phyloP scores from a whole-genome alignment of 1,140 invertebrate genomes.

The Hylyphantes graminicola region DNA sequence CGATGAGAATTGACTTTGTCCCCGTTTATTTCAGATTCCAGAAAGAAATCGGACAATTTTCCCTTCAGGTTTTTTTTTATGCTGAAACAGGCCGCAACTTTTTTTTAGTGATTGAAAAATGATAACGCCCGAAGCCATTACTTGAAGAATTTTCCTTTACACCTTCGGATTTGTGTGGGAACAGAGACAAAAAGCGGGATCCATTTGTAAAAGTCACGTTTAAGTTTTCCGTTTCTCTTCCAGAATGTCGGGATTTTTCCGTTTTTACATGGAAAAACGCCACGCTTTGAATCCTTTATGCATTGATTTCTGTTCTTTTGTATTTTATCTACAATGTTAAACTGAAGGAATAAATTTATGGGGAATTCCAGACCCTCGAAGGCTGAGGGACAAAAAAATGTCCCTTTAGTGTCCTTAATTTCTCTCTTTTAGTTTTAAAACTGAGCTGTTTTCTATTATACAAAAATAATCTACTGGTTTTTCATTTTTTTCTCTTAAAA shows the following conservation, averaged over 20 bases:
- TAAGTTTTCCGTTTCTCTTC: constrained; percentile 8
- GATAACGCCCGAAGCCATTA: neutral
- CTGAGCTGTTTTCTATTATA: too few relatives aligned
- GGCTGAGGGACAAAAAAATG: too few relatives aligned
- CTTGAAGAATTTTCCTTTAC: neutral
- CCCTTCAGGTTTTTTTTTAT: neutral
- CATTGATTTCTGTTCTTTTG: constrained; percentile 1
- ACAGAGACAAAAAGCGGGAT: neutral
- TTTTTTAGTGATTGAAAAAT: constrained; percentile 29
- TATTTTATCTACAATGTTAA: too few relatives aligned
- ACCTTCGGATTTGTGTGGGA: constrained; percentile 9
- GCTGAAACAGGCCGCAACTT: constrained; percentile 3
- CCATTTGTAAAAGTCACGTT: constrained; percentile 34
- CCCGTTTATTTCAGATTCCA: neutral
- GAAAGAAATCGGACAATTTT: constrained; percentile 7
- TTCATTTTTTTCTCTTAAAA: too few relatives aligned
- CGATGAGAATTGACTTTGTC: neutral
- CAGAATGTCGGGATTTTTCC: neutral
- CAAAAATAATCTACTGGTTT: too few relatives aligned
- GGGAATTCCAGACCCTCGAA: too few relatives aligned
- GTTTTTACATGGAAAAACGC: constrained; percentile 8
- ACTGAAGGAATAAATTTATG: too few relatives aligned
- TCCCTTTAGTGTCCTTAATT: too few relatives aligned
- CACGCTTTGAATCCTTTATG: constrained; percentile 22
- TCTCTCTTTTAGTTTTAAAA: too few relatives aligned